These are phyloP conservation scores for Nannobrachium achirus DNA, from an alignment of 2,113 vertebrate genomes.

Conservation along the genomic window DNA sequence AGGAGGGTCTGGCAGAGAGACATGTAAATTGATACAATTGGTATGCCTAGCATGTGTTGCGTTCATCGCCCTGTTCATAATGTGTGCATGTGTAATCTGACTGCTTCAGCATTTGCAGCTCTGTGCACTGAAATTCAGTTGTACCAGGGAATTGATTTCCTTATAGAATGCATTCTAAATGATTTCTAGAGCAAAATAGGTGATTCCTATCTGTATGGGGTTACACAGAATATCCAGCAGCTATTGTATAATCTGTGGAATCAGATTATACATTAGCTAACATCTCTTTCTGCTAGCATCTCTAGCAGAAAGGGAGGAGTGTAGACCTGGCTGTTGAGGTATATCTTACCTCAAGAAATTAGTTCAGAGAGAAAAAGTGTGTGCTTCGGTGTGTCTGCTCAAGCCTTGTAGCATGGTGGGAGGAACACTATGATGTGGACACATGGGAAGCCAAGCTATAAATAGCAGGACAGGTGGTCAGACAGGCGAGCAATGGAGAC, in stretches of 20 bases:
- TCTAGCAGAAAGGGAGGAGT: too few relatives aligned
- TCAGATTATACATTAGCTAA: too few relatives aligned
- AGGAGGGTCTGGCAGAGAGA: not conserved
- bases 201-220: too few relatives aligned
- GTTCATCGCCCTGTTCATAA: constrained; percentile 6
- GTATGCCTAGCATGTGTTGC: not conserved
- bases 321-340: too few relatives aligned
- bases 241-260: too few relatives aligned
- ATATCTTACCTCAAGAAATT: too few relatives aligned
- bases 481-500: not conserved
- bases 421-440: constrained; percentile 4
- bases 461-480: constrained; percentile 47
- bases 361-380: too few relatives aligned
- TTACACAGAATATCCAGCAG: too few relatives aligned
- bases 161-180: too few relatives aligned
- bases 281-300: too few relatives aligned
- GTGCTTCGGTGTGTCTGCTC: too few relatives aligned
- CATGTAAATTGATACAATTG: not conserved
- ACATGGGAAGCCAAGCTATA: constrained; percentile 31
- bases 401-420: not conserved
- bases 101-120: constrained; percentile 3
- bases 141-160: not conserved
- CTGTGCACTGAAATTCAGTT: not conserved
- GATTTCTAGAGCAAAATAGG: too few relatives aligned
- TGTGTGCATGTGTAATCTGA: not conserved